phyloP scores from a whole-genome alignment of 2,888 invertebrate genomes.

The Eucera pruinosa region DNA sequence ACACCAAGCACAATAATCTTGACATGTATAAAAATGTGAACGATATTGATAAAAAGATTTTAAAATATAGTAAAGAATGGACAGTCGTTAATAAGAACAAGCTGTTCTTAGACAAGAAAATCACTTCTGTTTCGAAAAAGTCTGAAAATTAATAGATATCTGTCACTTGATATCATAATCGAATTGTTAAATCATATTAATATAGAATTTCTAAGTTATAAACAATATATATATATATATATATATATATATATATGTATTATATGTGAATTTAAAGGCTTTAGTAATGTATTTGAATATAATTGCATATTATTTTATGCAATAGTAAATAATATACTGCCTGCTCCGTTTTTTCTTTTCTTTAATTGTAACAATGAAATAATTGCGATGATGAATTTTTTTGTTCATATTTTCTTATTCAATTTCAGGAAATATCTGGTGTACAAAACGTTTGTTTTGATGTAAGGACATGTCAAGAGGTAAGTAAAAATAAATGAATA shows the following conservation, averaged over 20 bases:
- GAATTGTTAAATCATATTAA: neutral
- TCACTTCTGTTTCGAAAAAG: conserved; percentile 9
- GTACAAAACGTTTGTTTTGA: conserved; percentile 28
- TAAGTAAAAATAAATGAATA: conserved; percentile 40
- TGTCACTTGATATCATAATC: conserved; percentile 11
- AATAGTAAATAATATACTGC: conserved; percentile 5
- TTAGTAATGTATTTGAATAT: conserved; percentile 47
- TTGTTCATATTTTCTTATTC: conserved; percentile 18
- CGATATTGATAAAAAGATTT: conserved; percentile 66
- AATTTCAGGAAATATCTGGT: conserved; percentile 48
- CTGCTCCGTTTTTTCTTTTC: neutral
- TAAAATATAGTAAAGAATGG: conserved; percentile 56
- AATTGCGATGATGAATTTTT: neutral
- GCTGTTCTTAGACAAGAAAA: conserved; percentile 42
- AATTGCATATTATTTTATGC: conserved; percentile 50
- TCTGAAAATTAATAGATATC: conserved; percentile 10
- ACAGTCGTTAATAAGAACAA: conserved; percentile 50
- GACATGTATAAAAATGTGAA: conserved; percentile 42
- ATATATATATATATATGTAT: neutral
- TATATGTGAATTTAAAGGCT: conserved; percentile 1
- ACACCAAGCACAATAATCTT: conserved; percentile 29
- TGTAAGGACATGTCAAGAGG: conserved; percentile 32
- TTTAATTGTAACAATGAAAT: neutral
- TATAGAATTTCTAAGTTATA: conserved; percentile 12
- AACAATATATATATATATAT: neutral